A percentile compares a stretch with the other conserved stretches of the same genome.
Conservation (phyloP, 1,140 invertebrate genomes). For the Heliconius hermathena region DNA sequence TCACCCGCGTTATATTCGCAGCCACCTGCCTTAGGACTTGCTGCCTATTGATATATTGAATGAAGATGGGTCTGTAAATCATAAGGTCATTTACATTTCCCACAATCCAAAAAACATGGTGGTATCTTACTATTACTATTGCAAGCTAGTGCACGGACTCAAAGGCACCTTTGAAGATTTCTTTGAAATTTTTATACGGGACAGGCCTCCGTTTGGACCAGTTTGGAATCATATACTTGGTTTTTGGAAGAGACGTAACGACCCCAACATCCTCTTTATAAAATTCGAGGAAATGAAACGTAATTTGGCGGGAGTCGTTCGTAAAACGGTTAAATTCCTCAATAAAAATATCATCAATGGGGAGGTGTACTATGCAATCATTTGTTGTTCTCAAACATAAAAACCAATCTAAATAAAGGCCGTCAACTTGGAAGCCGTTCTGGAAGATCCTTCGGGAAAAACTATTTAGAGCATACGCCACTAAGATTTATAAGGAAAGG, state of each 20-base stretch:
- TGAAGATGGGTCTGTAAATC: slow-evolving; percentile 85
- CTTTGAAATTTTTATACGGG: slow-evolving; percentile 88
- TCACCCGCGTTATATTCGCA: slow-evolving; percentile 89
- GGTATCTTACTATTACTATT: slow-evolving; percentile 96
- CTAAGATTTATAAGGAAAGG: slow-evolving; percentile 90
- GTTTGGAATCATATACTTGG: slow-evolving; percentile 87
- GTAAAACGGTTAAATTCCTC: slow-evolving; percentile 88
- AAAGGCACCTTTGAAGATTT: slow-evolving; percentile 91
- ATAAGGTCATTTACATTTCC: slow-evolving; percentile 93
- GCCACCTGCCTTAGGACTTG: slow-evolving; percentile 90
- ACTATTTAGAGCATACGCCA: slow-evolving; percentile 81
- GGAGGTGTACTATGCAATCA: slow-evolving; percentile 87
- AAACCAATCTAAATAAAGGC: slow-evolving; percentile 88
- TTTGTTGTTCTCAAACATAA: slow-evolving; percentile 91
- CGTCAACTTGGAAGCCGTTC: slow-evolving; percentile 86
- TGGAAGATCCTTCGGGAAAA: slow-evolving; percentile 80
- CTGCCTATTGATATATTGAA: slow-evolving; percentile 86
- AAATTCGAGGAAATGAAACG: slow-evolving; percentile 94
- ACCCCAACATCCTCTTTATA: slow-evolving; percentile 90
- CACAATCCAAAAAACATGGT: slow-evolving; percentile 97
- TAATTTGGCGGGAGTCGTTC: slow-evolving; percentile 85
- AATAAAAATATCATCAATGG: slow-evolving; percentile 85
- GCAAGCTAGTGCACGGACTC: slow-evolving; percentile 86
- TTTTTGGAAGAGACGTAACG: slow-evolving; percentile 87
- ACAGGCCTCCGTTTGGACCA: slow-evolving; percentile 86